phyloP scores from a whole-genome alignment of 2,888 invertebrate genomes.

The Aleiodes alternator region DNA sequence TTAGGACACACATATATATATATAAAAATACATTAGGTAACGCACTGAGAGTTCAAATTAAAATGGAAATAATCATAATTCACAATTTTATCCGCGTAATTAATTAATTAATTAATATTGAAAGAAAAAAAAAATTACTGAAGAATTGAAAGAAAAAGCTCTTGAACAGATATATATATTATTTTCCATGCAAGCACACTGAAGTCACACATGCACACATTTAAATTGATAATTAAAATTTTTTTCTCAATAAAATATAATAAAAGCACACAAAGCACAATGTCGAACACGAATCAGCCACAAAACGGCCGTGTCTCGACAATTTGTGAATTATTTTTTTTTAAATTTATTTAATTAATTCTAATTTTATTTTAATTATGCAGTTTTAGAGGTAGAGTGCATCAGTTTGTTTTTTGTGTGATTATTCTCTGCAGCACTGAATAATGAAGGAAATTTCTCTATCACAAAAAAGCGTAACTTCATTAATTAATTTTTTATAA shows the following conservation, averaged over 20 bases:
- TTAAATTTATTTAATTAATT: conserved; percentile 11
- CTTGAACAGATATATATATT: conserved; percentile 12
- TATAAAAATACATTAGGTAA: conserved; percentile 10
- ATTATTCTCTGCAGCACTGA: neutral
- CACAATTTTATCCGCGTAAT: conserved; percentile 6
- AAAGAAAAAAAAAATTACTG: neutral
- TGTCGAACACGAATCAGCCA: neutral
- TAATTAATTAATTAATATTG: conserved; percentile 11
- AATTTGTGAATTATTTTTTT: conserved; percentile 11
- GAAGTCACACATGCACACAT: conserved; percentile 42
- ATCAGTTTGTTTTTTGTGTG: conserved; percentile 3
- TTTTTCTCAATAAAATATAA: conserved; percentile 11
- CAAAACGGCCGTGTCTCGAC: conserved; percentile 15
- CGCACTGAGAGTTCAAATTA: conserved; percentile 24
- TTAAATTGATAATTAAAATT: conserved; percentile 15
- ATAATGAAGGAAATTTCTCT: neutral
- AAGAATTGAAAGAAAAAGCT: neutral
- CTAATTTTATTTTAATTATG: conserved; percentile 9
- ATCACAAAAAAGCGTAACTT: too few species aligned
- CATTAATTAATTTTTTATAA: too few species aligned
- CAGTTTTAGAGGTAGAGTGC: conserved; percentile 25
- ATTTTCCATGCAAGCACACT: conserved; percentile 37
- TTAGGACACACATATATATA: conserved; percentile 18
- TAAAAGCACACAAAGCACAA: conserved; percentile 22
- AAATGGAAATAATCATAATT: neutral